Percentiles rank a stretch among this genome's conserved stretches.
phyloP scores from a whole-genome alignment of 2,797 vertebrate genomes.

The Xenopus petersii region DNA sequence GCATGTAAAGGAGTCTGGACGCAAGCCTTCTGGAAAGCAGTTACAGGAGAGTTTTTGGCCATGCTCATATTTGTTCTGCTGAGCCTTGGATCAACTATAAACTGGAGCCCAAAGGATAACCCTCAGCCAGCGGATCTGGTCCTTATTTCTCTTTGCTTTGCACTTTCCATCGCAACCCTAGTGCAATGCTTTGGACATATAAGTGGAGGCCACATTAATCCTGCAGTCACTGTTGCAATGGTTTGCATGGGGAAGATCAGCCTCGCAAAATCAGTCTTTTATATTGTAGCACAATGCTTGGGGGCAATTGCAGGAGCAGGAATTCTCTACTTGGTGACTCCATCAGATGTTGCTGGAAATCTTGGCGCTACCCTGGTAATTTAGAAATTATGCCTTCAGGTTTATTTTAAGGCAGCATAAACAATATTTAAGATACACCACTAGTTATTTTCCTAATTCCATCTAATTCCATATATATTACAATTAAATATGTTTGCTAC shows the following conservation, averaged over 20 bases:
- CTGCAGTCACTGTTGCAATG: constrained; percentile 89
- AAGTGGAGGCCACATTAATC: constrained; percentile 93
- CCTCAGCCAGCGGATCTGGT: constrained; percentile 82
- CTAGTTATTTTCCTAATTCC: too few relatives aligned
- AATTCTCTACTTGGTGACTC: constrained; percentile 85
- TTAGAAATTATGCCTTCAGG: too few relatives aligned
- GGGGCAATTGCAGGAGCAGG: constrained; percentile 83
- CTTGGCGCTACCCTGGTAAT: constrained; percentile 84
- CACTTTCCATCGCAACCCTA: constrained; percentile 92
- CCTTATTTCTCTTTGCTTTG: constrained; percentile 91
- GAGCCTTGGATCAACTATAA: constrained; percentile 87
- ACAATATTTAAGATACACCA: too few relatives aligned
- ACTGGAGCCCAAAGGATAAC: constrained; percentile 78
- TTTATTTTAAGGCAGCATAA: too few relatives aligned
- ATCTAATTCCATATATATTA: too few relatives aligned
- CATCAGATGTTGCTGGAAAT: constrained; percentile 71
- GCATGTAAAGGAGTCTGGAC: constrained; percentile 96
- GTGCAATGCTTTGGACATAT: constrained; percentile 94
- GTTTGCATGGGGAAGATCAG: constrained; percentile 86
- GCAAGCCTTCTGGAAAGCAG: constrained; percentile 91
- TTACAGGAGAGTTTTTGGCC: constrained; percentile 87
- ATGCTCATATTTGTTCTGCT: constrained; percentile 90
- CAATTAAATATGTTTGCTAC: too few relatives aligned
- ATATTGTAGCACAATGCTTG: constrained; percentile 85
- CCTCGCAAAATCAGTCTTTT: constrained; percentile 87